Base-by-base conservation (phyloP, 2,113 vertebrate species). In the Peromyscus maniculatus region DNA sequence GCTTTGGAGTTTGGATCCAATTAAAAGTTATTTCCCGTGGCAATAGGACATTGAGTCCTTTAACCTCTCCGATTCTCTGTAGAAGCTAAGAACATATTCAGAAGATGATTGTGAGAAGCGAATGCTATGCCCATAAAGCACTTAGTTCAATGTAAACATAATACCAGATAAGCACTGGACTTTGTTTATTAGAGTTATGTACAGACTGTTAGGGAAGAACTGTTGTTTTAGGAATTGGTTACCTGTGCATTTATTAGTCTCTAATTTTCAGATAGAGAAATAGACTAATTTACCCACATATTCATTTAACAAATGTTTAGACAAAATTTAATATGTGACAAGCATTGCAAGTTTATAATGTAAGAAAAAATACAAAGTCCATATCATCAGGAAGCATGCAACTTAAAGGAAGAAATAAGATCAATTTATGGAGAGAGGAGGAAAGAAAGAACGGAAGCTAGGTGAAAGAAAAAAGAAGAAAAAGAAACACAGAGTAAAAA, bases 221-320 rank as follows among this genome's bases (percentile, higher is more conserved):
- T 79, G 1, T 80, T 62, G 24, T 57, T 95, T 87, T 66, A 82
- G n/a, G 36, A 90, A 83, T 67, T 95, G 69, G 17, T 78, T 92
- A 69, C 43, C 67, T 96, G 4, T 62, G 55, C 2, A 43, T 3
- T n/a, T 82, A 66, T 55, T 89, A 67, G 84, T 72, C 3, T 95
- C 24, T 78, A 36, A 2, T 62, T 82, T 62, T 90, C 7, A 89
- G 43, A 67, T 74, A 74, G 12, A 57, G 31, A 87, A 71, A 72
- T 80, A 86, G 33, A 82, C 52, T 62, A 55, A 94, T 79, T 92
- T 28, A 55, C 33, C 11, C 11, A 80, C 55, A 22, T 12, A 22
- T 66, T 96, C 22, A 89, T 72, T 92, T 90, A 87, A 69, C 52
- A 92, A 66, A 83, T 71, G 36, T 74, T 94, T 89, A 52, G 75